Percentiles rank a stretch among this genome's conserved stretches.
Conservation (phyloP, 2,113 vertebrate genomes). For the Microcebus griseorufus region DNA sequence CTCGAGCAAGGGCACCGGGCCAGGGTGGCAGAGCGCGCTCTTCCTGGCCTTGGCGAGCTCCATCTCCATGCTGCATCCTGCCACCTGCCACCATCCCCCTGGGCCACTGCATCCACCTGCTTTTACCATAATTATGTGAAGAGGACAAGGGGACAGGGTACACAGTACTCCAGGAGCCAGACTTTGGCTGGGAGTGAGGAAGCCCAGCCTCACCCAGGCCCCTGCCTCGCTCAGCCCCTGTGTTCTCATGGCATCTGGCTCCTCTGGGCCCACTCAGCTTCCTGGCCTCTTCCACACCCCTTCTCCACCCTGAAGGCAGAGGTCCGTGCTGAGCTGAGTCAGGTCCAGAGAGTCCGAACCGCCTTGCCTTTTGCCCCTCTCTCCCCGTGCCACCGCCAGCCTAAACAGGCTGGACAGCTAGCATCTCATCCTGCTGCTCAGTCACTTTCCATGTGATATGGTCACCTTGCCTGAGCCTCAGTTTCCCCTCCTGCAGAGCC, state of each 20-base stretch:
- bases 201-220: not conserved
- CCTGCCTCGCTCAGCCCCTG: not conserved
- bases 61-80: constrained; percentile 52
- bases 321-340: not conserved
- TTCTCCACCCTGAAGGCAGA: not conserved
- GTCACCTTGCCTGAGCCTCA: not conserved
- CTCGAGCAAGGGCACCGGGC: not conserved
- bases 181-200: not conserved
- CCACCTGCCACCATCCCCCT: not conserved
- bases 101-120: constrained; percentile 47
- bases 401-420: not conserved
- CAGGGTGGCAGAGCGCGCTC: not conserved
- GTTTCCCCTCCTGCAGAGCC: not conserved
- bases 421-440: not conserved
- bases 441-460: not conserved
- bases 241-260: no score
- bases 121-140: constrained; percentile 33
- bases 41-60: not conserved
- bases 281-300: not conserved
- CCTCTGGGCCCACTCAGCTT: not conserved
- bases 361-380: not conserved
- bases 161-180: not conserved
- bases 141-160: not conserved
- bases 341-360: not conserved
- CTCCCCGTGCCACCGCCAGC: accelerated